Base-by-base conservation (phyloP, 2,797 vertebrate species). In the Halcyon smyrnensis region DNA sequence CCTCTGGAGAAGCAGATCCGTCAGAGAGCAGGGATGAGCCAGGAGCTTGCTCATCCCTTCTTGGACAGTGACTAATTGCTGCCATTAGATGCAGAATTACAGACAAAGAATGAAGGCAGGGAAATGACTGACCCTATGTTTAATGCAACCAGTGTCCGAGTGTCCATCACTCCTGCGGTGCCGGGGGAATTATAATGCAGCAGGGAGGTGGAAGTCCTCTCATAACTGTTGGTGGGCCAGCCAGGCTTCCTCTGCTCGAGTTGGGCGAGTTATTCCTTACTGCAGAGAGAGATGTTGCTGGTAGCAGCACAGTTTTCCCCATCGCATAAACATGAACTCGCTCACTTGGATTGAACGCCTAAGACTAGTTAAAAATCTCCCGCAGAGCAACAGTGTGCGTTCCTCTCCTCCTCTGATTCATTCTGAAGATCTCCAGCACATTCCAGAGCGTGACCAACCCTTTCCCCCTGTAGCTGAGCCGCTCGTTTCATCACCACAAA, bases 31-130 rank as follows among this genome's bases (percentile, higher is more conserved):
- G 56, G 60, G 75, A 95, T 28, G 89, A 95, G 82, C 75, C 67
- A 95, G 96, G 88, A 83, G 93, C 89, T 95, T 87, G 77, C 95
- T 93, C 92, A 82, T 90, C 91, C 96, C 60, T 97, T 48, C 43
- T 91, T 37, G 94, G 98, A 98, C 98, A 98, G 97, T 98, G 98
- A 98, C 97, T 98, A 98, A 98, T 98, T 97, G 94, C 97, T 96
- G 92, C 95, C 97, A 97, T 98, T 98, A 98, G 95, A 95, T 41
- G 87, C 95, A 85, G 89, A 79, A 97, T 97, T 97, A 94, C 95
- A 86, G 83, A 90, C 96, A 97, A 93, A 96, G 96, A 56, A 84
- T 57, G 90, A 89, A 96, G 67, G 53, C 81, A 74, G 92, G 76
- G 64, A 96, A 90, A 96, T 86, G 95, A 84, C 92, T 74, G 77